Conservation (phyloP, 2,113 vertebrate species). For the Aspidoscelis tigris region DNA sequence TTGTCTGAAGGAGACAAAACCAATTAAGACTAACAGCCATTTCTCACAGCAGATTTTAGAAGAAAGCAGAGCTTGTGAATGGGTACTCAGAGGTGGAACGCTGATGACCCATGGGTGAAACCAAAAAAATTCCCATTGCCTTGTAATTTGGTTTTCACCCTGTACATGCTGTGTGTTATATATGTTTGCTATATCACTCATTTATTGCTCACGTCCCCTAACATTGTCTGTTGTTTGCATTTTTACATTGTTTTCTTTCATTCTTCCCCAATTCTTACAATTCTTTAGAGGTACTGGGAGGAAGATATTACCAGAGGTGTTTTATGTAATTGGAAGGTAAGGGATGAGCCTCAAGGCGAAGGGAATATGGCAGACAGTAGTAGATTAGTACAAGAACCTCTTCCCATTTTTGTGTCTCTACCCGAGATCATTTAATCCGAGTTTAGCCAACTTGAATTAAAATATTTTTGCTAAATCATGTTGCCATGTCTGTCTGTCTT, state of each 20-base stretch:
- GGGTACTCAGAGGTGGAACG: not conserved
- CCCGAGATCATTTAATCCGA: not conserved
- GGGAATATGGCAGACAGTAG: not conserved
- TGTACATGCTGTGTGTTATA: not conserved
- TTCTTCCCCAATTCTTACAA: not conserved
- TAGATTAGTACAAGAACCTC: not conserved
- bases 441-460: too few species aligned
- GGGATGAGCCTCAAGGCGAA: too few species aligned
- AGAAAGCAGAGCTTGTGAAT: not conserved
- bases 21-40: not conserved
- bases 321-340: not conserved
- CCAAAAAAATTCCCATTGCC: slow-evolving; percentile 15
- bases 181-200: not conserved
- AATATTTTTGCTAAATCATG: too few species aligned
- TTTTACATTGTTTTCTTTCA: slow-evolving; percentile 3
- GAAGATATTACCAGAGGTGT: not conserved
- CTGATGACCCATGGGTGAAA: not conserved
- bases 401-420: not conserved
- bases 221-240: not conserved
- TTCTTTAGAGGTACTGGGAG: rapidly evolving
- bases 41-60: not conserved
- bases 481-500: not conserved
- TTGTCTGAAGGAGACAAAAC: slow-evolving; percentile 41
- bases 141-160: slow-evolving; percentile 2
- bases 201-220: rapidly evolving